Conservation (phyloP, 2,888 invertebrate genomes). For the Steinernema scapterisci region DNA sequence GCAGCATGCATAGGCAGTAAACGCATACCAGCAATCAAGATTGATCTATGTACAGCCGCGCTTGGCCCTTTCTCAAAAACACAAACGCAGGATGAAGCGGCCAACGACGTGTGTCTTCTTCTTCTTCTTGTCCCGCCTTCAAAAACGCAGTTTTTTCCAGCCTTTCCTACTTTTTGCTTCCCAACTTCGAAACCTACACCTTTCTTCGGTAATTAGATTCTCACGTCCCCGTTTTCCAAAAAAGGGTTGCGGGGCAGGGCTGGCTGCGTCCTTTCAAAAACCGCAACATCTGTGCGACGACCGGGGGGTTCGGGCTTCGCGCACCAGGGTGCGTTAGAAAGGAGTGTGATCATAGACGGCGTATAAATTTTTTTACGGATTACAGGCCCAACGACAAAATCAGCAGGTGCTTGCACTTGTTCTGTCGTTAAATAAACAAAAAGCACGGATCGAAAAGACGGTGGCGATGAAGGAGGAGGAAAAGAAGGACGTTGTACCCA, state of each 20-base stretch:
- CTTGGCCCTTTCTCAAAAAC: constrained; percentile 24
- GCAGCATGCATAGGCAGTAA: constrained; percentile 23
- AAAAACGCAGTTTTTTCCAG: neutral
- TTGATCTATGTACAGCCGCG: constrained; percentile 26
- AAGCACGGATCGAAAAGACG: neutral
- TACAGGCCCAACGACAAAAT: neutral
- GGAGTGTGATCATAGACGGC: too few species aligned
- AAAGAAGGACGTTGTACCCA: neutral
- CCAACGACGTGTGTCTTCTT: neutral
- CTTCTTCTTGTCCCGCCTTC: neutral
- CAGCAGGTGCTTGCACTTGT: constrained; percentile 15
- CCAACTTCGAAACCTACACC: neutral
- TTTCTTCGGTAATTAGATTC: neutral
- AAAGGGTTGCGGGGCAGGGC: neutral
- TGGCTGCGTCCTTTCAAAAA: too few species aligned
- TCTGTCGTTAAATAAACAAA: constrained; percentile 21
- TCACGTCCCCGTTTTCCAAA: neutral
- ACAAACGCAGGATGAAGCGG: neutral
- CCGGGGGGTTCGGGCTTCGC: too few species aligned
- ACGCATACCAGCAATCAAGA: constrained; percentile 27
- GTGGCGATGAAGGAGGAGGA: neutral
- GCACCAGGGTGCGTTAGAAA: too few species aligned
- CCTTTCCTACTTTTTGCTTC: neutral
- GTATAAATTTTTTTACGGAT: too few species aligned
- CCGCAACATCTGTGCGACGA: too few species aligned